A percentile compares a stretch with the other conserved stretches of the same genome.
phyloP scores from a whole-genome alignment of 1,140 invertebrate species.

The Drosophila dunni region DNA sequence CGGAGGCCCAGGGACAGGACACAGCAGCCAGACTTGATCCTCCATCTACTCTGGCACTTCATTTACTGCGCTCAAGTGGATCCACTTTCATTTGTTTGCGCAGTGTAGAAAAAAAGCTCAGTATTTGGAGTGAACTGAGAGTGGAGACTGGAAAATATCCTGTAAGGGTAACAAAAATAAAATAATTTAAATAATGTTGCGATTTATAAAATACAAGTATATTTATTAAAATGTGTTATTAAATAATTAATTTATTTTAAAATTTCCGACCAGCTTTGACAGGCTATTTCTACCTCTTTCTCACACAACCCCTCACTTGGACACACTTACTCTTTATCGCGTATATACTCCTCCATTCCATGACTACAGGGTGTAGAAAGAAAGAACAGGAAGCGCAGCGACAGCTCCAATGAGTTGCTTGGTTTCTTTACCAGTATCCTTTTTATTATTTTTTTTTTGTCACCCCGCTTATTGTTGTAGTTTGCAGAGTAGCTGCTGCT shows the following conservation, averaged over 20 bases:
- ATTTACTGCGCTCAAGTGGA: conserved; percentile 83
- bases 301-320: too few species aligned
- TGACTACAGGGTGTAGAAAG: conserved; percentile 23
- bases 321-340: not conserved
- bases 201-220: too few species aligned
- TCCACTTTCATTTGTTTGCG: conserved; percentile 84
- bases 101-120: conserved; percentile 48
- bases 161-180: not conserved
- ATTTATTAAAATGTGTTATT: too few species aligned
- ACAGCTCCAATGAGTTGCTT: conserved; percentile 55
- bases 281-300: too few species aligned
- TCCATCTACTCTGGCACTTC: conserved; percentile 68
- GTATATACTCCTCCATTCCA: not conserved
- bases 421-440: conserved; percentile 38
- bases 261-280: too few species aligned
- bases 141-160: conserved; percentile 1
- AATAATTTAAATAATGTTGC: too few species aligned
- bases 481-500: conserved; percentile 69
- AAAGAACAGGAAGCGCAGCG: conserved; percentile 23
- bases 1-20: conserved; percentile 37
- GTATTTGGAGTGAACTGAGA: not conserved
- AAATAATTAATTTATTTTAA: not conserved
- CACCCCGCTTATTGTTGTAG: conserved; percentile 67
- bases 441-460: conserved; percentile 59
- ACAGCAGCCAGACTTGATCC: conserved; percentile 7